These are phyloP conservation scores for Tridacna crocea DNA, from an alignment of 2,888 invertebrate genomes.

Conservation along the genomic window DNA sequence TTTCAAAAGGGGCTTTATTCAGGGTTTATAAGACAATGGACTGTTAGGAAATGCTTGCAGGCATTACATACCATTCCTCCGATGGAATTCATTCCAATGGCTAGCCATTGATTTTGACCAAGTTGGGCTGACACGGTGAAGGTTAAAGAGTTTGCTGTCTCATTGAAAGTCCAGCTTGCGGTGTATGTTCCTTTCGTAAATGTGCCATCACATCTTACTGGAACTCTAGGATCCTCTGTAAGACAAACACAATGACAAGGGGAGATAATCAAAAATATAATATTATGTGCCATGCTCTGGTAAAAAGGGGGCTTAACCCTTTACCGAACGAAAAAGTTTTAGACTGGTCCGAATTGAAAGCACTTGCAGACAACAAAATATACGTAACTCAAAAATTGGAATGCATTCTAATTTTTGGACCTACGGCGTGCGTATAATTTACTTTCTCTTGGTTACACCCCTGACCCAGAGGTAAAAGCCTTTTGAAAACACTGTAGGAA, in stretches of 20 bases:
- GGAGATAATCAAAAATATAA: not conserved
- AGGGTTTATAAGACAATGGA: not conserved
- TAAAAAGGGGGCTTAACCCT: too few species aligned
- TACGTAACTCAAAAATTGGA: too few species aligned
- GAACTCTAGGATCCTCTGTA: conserved; percentile 31
- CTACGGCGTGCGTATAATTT: too few species aligned
- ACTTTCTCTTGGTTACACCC: too few species aligned
- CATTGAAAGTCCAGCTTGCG: conserved; percentile 63
- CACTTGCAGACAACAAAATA: too few species aligned
- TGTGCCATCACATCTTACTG: conserved; percentile 7
- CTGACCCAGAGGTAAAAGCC: not conserved
- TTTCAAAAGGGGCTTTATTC: too few species aligned
- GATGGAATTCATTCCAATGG: conserved; percentile 65
- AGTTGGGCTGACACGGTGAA: conserved; percentile 63
- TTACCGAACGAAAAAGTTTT: not conserved
- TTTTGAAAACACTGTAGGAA: not conserved
- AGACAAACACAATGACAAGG: not conserved
- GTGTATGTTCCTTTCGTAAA: conserved; percentile 37
- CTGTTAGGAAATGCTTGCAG: too few species aligned
- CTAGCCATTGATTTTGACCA: conserved; percentile 62
- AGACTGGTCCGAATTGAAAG: too few species aligned
- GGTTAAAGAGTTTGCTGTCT: conserved; percentile 42
- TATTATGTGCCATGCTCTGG: too few species aligned
- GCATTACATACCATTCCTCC: conserved; percentile 59
- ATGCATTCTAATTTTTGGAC: too few species aligned